Evolutionary conservation across 2,888 invertebrate genomes (phyloP), one percentile per base, ranked within the genome.

Genomic region (Tetheella fluctuosa): DNA sequence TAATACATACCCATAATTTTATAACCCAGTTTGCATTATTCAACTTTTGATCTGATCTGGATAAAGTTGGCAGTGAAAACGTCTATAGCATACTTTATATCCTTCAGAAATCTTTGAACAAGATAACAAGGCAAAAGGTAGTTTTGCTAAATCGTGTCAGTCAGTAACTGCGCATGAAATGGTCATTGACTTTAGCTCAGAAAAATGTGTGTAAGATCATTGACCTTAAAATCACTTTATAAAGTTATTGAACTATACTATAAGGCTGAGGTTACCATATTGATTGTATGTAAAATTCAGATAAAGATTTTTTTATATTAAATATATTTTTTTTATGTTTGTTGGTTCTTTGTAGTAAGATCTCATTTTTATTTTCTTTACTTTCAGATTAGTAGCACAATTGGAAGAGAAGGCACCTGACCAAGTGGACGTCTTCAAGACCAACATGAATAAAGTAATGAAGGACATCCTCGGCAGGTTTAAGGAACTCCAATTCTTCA

Each of bases 381-480:
- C 25, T 85, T 94, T 81, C 90, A 96, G 96, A 93, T 94, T 97
- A 86, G 96, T 97, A 77, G 95, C 95, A 66, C 96, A 96, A 93
- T 94, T 98, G 77, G 96, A 97, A 94, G 96, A 97, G 84, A 95
- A 93, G 61, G 85, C 95, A 8, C 98, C 98, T 4, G 97, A 97
- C 79, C 96, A 98, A 94, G 96, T 98, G 67, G 96, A 97, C 8
- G 90, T 96, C 30, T 98, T 98, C 91, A 98, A 98, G 90, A 96
- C 95, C 59, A 98, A 98, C 89, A 97, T 97, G 95, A 97, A 97
- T 91, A 97, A 97, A 94, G 97, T 96, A 65, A 97, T 98, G 96
- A 98, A 98, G 87, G 97, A 98, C 76, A 95, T 98, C 73, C 93
- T 98, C 65, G 94, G 96, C 57, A 96, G 98, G 89, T 98, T 98